Evolutionary conservation across 2,113 vertebrate genomes (phyloP), one percentile per base, ranked within the genome.

Genomic region (Patagioenas fasciata): DNA sequence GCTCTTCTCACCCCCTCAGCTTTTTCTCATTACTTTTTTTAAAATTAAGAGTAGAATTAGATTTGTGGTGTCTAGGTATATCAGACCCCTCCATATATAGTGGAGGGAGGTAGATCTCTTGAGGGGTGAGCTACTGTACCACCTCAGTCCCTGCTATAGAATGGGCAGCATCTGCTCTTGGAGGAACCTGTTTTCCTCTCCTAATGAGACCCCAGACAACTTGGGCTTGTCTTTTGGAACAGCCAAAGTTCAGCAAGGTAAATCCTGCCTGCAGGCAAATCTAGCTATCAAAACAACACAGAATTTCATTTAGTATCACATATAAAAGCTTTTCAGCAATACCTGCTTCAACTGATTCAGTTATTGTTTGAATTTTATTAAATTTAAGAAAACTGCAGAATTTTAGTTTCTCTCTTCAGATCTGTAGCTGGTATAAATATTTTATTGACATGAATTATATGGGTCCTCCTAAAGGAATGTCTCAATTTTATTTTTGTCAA

Each of bases 381-480:
- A 44, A 88, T 73, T 53, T 54, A 58, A 38, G 38, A 66, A 77
- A 86, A 60, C 23, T 65, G 29, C 31, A n/a, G n/a, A 66, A 71
- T 11, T 48, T 72, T 51, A 58, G 20, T 71, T 79, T 79, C 32
- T 85, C 18, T 72, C 29, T 84, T 89, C 61, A 67, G 61, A 18
- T 81, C 10, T 9, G 9, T 60, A 51, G 48, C 48, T 84, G 50
- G 11, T 62, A 54, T 66, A 78, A 74, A 64, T 67, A 81, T 87
- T 91, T 92, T 64, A 56, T 47, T 84, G 25, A 38, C 26, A 34
- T 67, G 51, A 78, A 64, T 80, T 71, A 18, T 57, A 31, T 36
- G 36, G 4, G 24, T 53, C 31, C 6, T 5, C 11, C 62, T 80
- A n/a, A 65, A 72, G 61, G 60, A 67, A 44, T 0, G 0, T 34